Evolutionary conservation across 2,113 vertebrate genomes (phyloP).

Genomic region (Hyla sarda): DNA sequence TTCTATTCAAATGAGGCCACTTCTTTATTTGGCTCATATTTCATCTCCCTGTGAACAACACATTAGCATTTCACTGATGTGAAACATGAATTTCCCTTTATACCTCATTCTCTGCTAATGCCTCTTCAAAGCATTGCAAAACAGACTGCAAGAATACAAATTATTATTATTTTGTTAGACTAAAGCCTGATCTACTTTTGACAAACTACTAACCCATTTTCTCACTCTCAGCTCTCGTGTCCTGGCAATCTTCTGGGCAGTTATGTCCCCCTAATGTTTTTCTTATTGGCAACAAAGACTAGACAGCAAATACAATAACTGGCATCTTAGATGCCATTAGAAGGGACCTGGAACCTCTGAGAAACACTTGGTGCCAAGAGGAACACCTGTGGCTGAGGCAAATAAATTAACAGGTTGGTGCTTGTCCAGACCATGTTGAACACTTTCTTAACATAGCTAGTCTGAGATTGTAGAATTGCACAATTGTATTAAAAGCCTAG

Average conservation of each 20-base stretch:
- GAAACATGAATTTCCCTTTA: not conserved
- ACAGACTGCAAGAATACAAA: not conserved
- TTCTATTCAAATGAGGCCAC: conserved; percentile 17
- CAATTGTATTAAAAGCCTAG: not conserved
- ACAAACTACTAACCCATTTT: conserved; percentile 21
- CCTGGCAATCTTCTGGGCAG: not conserved
- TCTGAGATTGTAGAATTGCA: too few relatives aligned
- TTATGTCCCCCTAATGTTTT: not conserved
- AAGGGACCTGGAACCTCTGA: not conserved
- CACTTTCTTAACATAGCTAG: not conserved
- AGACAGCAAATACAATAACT: conserved; percentile 11
- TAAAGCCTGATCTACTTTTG: conserved; percentile 33
- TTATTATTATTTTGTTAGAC: conserved; percentile 23
- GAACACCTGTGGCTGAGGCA: not conserved
- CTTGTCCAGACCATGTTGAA: not conserved
- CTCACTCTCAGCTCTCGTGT: not conserved
- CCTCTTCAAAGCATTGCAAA: conserved; percentile 4
- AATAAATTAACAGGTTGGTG: not conserved
- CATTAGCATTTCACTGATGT: conserved; percentile 43
- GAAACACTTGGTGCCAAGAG: not conserved
- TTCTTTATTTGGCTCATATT: conserved; percentile 39
- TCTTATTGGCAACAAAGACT: conserved; percentile 2
- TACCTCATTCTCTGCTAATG: not conserved
- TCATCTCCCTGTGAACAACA: not conserved
- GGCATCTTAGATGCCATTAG: not conserved